Conservation (phyloP, 2,113 vertebrate genomes). For the Pipa parva region DNA sequence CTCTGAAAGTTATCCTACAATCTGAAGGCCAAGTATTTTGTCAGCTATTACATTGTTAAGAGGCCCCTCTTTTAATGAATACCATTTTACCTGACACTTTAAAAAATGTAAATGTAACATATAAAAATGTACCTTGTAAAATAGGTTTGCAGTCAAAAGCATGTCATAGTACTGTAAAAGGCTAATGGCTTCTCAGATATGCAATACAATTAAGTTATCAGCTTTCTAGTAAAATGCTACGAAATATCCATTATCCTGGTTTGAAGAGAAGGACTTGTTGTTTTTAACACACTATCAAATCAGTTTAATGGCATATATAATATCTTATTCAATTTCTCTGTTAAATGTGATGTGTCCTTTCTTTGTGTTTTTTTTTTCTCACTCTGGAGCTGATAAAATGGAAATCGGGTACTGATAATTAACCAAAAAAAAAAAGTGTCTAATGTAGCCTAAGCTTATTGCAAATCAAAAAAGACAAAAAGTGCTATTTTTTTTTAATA, state of each 20-base stretch:
- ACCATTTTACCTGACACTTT: too few species aligned
- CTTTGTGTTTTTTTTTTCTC: background rate
- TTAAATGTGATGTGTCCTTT: background rate
- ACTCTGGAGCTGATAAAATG: background rate
- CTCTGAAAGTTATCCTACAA: too few species aligned
- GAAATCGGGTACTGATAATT: background rate
- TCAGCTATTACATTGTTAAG: too few species aligned
- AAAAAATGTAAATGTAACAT: too few species aligned
- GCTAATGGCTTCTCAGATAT: conserved; percentile 1
- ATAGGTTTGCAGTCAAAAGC: conserved; percentile 3
- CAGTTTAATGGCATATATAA: conserved; percentile 27
- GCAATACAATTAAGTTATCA: background rate
- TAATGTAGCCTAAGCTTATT: too few species aligned
- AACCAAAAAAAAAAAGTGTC: too few species aligned
- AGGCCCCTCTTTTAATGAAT: too few species aligned
- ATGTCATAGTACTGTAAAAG: conserved; percentile 18
- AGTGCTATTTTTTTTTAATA: too few species aligned
- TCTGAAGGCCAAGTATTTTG: too few species aligned
- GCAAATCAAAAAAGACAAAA: too few species aligned
- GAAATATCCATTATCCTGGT: background rate
- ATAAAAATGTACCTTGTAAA: conserved; percentile 11
- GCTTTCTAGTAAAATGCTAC: background rate
- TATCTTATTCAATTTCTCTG: conserved; percentile 2
- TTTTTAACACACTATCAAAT: conserved; percentile 20
- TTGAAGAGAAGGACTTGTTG: conserved; percentile 12